Base-by-base conservation (phyloP, 2,888 invertebrate species). In the Hololepta plana region DNA sequence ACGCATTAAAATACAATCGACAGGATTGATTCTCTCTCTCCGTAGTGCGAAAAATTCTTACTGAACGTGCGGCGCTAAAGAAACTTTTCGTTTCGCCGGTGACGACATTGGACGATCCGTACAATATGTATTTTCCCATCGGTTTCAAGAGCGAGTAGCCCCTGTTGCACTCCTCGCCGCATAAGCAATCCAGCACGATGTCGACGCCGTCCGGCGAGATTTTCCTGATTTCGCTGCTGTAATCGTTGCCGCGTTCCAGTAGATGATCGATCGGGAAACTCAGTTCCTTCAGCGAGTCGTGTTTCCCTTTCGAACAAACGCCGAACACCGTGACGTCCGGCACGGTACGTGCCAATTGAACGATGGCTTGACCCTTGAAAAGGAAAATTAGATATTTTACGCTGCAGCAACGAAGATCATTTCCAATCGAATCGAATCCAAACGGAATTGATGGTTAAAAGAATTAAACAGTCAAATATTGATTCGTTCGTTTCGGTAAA, bases 71-170 rank as follows among this genome's bases (percentile, higher is more conserved):
- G 41, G 81, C 77, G 47, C 81, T 84, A 61, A 87, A 82, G 64
- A 85, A 74, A 56, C 85, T 85, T 59, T 82, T 84, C 8, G 82
- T 84, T 59, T 87, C 85, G 35, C 85, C 85, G 41, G 84, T 81
- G 43, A 87, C 82, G 46, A 84, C 75, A 58, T 81, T 84, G 33
- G 82, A 77, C 37, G 82, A 76, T 41, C 85, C 87, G 53, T 80
- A 88, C 20, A 87, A 66, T 42, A 87, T 70, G 55, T 87, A 87
- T 57, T 73, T 72, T 45, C 87, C 87, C 74, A 85, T 77, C 3
- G 87, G 84, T 49, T 81, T 82, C 37, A 87, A 63, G 19, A 87
- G 64, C 28, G 64, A 64, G 47, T 84, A 80, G 16, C 85, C 85
- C 38, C 75, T 71, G 58, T 80, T 82, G 53, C 80, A 80, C 49